Conservation (phyloP, 2,888 invertebrate genomes). For the Helleia helle region DNA sequence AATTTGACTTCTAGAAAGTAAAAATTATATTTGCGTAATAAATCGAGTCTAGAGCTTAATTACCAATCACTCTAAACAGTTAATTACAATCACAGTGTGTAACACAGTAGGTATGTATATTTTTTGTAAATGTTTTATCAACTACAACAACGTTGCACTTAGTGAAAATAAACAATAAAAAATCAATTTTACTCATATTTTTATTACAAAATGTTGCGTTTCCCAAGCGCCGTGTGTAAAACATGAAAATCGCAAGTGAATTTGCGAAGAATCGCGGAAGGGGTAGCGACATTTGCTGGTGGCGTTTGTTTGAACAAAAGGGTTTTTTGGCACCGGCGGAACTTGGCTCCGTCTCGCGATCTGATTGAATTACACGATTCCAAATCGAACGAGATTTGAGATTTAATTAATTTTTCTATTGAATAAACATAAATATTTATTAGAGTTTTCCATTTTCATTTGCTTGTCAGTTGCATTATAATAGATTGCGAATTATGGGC, state of each 20-base stretch:
- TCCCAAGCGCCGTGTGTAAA: slow-evolving; percentile 16
- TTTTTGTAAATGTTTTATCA: no score
- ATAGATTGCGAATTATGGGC: no score
- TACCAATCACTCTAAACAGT: no score
- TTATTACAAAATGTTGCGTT: neutral
- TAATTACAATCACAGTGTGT: no score
- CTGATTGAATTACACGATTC: slow-evolving; percentile 56
- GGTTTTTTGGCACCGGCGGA: slow-evolving; percentile 45
- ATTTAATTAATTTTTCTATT: slow-evolving; percentile 11
- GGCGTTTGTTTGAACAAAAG: slow-evolving; percentile 63
- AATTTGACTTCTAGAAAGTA: no score
- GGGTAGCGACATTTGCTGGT: slow-evolving; percentile 57
- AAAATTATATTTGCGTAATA: no score
- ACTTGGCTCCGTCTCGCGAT: slow-evolving; percentile 31
- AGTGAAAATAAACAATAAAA: no score
- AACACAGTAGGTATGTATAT: no score
- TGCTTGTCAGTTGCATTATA: neutral
- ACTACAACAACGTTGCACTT: no score
- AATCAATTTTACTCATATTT: no score
- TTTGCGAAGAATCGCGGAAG: slow-evolving; percentile 58
- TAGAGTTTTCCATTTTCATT: slow-evolving; percentile 7
- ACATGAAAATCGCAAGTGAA: slow-evolving; percentile 33
- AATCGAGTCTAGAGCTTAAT: no score
- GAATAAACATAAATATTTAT: slow-evolving; percentile 12
- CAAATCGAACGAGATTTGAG: slow-evolving; percentile 20